phyloP scores from a whole-genome alignment of 2,113 vertebrate species.

The Onychorhynchus coronatus region DNA sequence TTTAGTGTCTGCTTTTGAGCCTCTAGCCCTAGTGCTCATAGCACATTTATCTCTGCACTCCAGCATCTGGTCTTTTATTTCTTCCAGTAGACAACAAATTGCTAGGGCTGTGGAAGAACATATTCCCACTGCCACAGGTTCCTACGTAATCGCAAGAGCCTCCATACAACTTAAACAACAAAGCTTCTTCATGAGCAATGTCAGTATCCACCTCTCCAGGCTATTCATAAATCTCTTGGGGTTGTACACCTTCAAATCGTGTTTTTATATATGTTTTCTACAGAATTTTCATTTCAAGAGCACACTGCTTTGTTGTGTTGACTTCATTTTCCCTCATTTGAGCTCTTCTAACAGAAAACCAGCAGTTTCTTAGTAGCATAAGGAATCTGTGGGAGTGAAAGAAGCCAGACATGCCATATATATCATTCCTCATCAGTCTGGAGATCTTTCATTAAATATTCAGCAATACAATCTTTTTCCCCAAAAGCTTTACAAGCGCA shows the following conservation, averaged over 20 bases:
- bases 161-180: not conserved
- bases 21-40: not conserved
- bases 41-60: not conserved
- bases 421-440: not conserved
- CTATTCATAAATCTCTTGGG: not conserved
- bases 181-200: not conserved
- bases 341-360: not conserved
- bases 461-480: not conserved
- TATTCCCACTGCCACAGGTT: not conserved
- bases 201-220: not conserved
- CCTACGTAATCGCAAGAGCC: not conserved
- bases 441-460: not conserved
- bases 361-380: not conserved
- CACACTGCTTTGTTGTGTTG: not conserved
- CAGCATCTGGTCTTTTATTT: not conserved
- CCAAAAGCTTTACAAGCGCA: not conserved
- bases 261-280: not conserved
- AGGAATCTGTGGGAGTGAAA: constrained; percentile 10
- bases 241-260: not conserved
- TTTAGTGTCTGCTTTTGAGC: not conserved
- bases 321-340: constrained; percentile 3
- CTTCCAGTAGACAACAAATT: not conserved
- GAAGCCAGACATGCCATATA: not conserved
- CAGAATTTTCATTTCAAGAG: not conserved
- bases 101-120: not conserved